phyloP scores from a whole-genome alignment of 2,888 invertebrate genomes.

The Tenodera sinensis region DNA sequence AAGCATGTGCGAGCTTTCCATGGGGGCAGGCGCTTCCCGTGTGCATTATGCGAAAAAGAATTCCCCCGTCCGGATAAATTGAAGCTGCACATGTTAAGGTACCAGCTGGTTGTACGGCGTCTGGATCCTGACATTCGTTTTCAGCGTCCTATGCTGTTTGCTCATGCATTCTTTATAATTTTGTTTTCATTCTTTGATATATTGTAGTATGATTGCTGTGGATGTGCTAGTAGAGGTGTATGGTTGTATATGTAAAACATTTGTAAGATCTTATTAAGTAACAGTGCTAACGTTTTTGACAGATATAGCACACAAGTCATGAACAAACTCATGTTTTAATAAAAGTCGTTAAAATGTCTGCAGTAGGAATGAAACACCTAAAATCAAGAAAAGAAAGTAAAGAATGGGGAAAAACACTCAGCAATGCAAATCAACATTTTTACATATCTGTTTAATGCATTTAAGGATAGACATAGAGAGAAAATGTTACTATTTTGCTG shows the following conservation, averaged over 20 bases:
- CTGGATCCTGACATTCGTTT: background rate
- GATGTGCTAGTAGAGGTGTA: background rate
- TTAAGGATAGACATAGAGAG: too few species aligned
- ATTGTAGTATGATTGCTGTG: background rate
- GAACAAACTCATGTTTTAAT: too few species aligned
- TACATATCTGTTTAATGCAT: too few species aligned
- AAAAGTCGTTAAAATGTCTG: too few species aligned
- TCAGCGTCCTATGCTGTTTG: background rate
- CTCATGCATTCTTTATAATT: background rate
- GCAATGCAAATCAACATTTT: too few species aligned
- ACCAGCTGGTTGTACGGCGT: background rate
- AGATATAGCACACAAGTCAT: too few species aligned
- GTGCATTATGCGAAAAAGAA: conserved; percentile 47
- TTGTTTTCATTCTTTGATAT: background rate
- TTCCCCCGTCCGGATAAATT: conserved; percentile 52
- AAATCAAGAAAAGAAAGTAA: too few species aligned
- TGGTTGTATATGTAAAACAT: background rate
- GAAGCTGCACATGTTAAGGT: conserved; percentile 49
- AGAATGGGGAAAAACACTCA: too few species aligned
- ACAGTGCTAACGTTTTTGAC: background rate
- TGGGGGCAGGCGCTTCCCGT: conserved; percentile 46
- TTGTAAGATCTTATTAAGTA: background rate
- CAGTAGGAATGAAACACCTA: too few species aligned
- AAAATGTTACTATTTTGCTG: too few species aligned
- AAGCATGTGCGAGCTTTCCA: conserved; percentile 52